Evolutionary conservation across 2,113 vertebrate species (phyloP).

Genomic region (Sinocyclocheilus anophthalmus): DNA sequence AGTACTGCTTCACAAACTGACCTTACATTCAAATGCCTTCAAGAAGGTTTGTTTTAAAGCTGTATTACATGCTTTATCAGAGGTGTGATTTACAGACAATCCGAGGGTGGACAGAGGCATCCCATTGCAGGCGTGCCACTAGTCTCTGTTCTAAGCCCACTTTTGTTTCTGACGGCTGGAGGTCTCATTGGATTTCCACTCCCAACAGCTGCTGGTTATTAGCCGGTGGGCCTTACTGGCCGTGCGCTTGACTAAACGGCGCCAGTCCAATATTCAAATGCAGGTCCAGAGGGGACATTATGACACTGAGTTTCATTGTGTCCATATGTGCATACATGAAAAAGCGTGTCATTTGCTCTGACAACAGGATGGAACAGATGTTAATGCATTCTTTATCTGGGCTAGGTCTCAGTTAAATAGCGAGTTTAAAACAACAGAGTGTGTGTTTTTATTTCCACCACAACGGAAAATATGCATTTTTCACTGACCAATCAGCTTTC

Average conservation of each 20-base stretch:
- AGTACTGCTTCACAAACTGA: background rate
- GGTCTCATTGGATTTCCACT: conserved; percentile 68
- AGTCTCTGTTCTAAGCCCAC: conserved; percentile 66
- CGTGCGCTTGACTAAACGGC: conserved; percentile 61
- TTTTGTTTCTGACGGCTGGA: conserved; percentile 54
- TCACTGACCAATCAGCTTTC: background rate
- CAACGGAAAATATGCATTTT: background rate
- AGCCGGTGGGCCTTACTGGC: conserved; percentile 62
- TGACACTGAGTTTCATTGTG: conserved; percentile 52
- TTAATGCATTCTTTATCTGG: conserved; percentile 17
- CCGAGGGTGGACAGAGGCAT: conserved; percentile 53
- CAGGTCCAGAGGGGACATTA: conserved; percentile 51
- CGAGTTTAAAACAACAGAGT: background rate
- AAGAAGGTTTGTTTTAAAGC: background rate
- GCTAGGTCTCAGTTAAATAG: background rate
- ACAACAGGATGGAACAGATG: conserved; percentile 21
- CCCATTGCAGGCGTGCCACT: conserved; percentile 62
- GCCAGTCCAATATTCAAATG: conserved; percentile 65
- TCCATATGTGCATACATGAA: background rate
- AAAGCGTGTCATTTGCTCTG: background rate
- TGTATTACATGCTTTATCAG: conserved; percentile 33
- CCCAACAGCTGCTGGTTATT: conserved; percentile 77
- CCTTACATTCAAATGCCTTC: conserved; percentile 11
- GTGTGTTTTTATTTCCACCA: conserved; percentile 3
- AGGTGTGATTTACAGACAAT: conserved; percentile 19